Conservation (phyloP, 1,140 invertebrate genomes). For the Drosophila littoralis region DNA sequence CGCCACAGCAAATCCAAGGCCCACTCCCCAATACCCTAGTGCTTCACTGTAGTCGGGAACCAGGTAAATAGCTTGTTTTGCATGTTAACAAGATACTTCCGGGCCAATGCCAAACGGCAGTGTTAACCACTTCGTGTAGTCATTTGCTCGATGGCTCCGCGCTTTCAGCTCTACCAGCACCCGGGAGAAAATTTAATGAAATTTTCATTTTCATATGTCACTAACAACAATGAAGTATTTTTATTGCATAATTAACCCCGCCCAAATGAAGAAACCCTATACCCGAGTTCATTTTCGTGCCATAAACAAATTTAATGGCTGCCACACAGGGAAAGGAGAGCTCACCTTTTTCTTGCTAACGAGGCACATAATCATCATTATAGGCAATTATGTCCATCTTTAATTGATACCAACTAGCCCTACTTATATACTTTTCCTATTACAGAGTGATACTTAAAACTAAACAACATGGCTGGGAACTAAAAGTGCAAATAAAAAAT, state of each 20-base stretch:
- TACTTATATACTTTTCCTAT: no score
- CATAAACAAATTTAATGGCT: conserved; percentile 6
- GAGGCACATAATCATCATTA: conserved; percentile 4
- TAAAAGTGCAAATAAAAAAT: no score
- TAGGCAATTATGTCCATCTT: neutral
- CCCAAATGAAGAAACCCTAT: conserved; percentile 6
- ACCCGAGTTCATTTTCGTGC: neutral
- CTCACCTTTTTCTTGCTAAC: neutral
- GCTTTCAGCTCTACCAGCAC: neutral
- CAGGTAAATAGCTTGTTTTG: conserved; percentile 74
- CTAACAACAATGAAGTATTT: conserved; percentile 60
- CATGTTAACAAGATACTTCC: conserved; percentile 83
- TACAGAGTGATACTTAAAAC: no score
- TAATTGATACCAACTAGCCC: neutral
- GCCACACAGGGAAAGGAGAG: neutral
- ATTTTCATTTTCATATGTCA: conserved; percentile 77
- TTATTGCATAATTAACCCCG: conserved; percentile 77
- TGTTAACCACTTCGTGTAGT: conserved; percentile 33
- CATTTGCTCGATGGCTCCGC: conserved; percentile 20
- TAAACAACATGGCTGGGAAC: no score
- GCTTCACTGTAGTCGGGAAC: neutral
- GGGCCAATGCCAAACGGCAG: conserved; percentile 60
- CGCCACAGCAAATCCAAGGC: neutral
- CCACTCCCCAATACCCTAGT: neutral
- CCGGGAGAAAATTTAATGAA: conserved; percentile 37